Evolutionary conservation across 2,113 vertebrate genomes (phyloP).

Genomic region (Steatornis caripensis): DNA sequence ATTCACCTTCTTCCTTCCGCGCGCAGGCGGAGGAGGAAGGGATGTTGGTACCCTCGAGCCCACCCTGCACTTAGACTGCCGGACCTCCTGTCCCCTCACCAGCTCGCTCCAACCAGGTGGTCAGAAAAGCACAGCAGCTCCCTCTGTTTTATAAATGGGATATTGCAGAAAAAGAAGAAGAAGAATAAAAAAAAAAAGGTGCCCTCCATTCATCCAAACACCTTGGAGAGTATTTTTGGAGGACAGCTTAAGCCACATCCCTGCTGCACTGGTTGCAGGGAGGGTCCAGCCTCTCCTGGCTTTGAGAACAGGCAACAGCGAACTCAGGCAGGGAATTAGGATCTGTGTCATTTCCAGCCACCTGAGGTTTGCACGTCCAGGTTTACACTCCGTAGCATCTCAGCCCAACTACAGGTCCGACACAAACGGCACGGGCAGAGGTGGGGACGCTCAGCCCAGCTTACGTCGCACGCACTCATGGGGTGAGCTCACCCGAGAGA

Average conservation of each 20-base stretch:
- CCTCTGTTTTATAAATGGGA: conserved; percentile 38
- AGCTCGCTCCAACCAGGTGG: background rate
- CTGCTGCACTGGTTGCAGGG: background rate
- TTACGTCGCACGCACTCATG: rapidly evolving
- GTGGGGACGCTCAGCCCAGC: background rate
- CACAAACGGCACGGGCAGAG: rapidly evolving
- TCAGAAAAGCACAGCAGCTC: conserved; percentile 47
- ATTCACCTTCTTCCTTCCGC: background rate
- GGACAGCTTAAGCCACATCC: background rate
- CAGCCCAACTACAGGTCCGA: background rate
- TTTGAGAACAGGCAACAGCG: background rate
- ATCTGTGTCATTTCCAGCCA: background rate
- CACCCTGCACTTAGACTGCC: background rate
- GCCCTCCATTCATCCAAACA: background rate
- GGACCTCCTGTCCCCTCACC: background rate
- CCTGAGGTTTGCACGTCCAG: background rate
- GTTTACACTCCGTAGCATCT: background rate
- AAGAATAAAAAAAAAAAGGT: background rate
- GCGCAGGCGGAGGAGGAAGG: background rate
- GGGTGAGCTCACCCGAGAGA: background rate
- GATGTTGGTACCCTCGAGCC: background rate
- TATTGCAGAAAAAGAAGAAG: background rate
- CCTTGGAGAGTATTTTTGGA: background rate
- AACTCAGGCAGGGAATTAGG: background rate
- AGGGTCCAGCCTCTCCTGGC: background rate